Evolutionary conservation across 2,888 invertebrate genomes (phyloP), one percentile per base, ranked within the genome.

Genomic region (Andrena haemorrhoa): DNA sequence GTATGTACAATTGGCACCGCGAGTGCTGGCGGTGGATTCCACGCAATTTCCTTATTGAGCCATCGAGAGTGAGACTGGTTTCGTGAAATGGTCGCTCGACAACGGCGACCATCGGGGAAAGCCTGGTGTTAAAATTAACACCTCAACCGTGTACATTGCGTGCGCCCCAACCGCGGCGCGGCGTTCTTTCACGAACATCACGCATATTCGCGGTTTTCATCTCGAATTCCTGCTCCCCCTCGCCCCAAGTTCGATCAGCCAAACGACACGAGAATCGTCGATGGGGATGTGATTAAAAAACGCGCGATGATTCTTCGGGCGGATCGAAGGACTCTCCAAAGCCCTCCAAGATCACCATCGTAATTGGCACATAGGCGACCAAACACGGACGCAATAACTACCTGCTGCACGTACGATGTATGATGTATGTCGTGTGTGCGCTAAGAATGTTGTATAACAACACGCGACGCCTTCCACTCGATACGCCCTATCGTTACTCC

Each of bases 41-140:
- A 47, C 70, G 33, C 65, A 35, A 76, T 79, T 72, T 76, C 70
- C 79, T 83, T 81, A 75, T 85, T 81, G 78, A 86, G 75, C 76
- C 81, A 69, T 86, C 75, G 63, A 23, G 31, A 64, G 73, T 3
- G 47, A 61, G 51, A 71, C 53, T 65, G 70, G 68, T 77, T 82
- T 65, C 29, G 75, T 8, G 80, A 58, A 76, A 74, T 84, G 73
- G 84, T 69, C 82, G 82, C 74, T 53, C 81, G 73, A 77, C 76
- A 58, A 31, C 58, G 68, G 35, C 53, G 56, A 47, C 31, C 75
- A 72, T 85, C 81, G 71, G 29, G 78, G 53, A 85, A 81, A 84
- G 84, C 72, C 79, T 65, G 79, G 75, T 74, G 85, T 84, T 87
- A 80, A 84, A 87, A 87, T 87, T 86, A 87, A 87, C 87, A 87